Percentiles rank a stretch among this genome's conserved stretches.
Conservation (phyloP, 1,140 invertebrate genomes). For the Neodiprion virginianus region DNA sequence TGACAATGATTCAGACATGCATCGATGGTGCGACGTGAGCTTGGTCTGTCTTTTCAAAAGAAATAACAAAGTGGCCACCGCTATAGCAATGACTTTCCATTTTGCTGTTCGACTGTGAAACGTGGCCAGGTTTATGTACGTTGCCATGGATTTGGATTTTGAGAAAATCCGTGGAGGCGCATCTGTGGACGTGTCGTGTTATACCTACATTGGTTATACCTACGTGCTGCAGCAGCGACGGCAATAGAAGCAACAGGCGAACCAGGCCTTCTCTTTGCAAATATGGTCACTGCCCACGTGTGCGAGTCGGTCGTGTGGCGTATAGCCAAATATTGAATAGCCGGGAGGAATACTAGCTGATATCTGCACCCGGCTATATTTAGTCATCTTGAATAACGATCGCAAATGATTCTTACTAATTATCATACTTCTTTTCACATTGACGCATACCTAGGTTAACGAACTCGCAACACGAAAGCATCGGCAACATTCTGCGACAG, state of each 20-base stretch:
- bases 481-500: neutral
- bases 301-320: conserved; percentile 27
- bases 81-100: no score
- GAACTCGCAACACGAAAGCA: neutral
- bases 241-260: neutral
- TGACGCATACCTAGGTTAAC: conserved; percentile 1
- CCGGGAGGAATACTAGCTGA: conserved; percentile 32
- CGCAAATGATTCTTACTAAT: conserved; percentile 6
- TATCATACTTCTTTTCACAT: conserved; percentile 8
- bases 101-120: no score
- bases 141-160: no score
- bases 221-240: no score
- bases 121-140: no score
- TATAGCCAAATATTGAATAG: conserved; percentile 57
- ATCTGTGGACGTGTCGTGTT: no score
- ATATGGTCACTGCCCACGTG: conserved; percentile 53
- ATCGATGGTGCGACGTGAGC: neutral
- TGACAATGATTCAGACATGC: conserved; percentile 1
- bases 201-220: no score
- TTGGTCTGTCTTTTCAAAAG: no score
- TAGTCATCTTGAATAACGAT: conserved; percentile 46
- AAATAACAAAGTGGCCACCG: no score
- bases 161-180: no score
- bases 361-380: conserved; percentile 46
- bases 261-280: conserved; percentile 20